Percentiles rank a stretch among this genome's conserved stretches.
These are phyloP conservation scores for Anagrus nilaparvatae DNA, from an alignment of 1,140 invertebrate genomes.

Conservation along the genomic window DNA sequence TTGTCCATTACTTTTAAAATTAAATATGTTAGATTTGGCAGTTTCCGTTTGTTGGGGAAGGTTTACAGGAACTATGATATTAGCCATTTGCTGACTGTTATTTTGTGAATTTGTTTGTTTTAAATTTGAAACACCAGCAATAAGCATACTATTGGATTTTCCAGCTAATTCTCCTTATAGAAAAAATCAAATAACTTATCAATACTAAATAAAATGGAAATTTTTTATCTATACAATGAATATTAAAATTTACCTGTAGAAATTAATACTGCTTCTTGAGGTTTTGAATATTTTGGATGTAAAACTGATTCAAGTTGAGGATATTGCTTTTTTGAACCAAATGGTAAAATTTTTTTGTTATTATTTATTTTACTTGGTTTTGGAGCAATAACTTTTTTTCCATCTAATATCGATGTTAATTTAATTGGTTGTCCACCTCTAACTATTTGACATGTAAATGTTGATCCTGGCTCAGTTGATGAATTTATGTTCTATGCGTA, in stretches of 20 bases:
- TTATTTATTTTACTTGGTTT: too few relatives aligned
- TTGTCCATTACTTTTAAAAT: conserved; percentile 38
- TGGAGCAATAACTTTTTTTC: too few relatives aligned
- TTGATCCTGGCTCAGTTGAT: too few relatives aligned
- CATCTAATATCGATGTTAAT: too few relatives aligned
- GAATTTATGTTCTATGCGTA: too few relatives aligned
- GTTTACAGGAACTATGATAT: conserved; percentile 41
- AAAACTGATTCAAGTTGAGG: too few relatives aligned
- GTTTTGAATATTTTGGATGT: too few relatives aligned
- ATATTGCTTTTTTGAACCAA: too few relatives aligned
- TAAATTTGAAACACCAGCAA: conserved; percentile 37
- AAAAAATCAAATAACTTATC: conserved; percentile 2
- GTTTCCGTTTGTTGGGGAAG: conserved; percentile 33
- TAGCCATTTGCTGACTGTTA: conserved; percentile 36
- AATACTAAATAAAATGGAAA: conserved; percentile 7
- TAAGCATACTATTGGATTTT: too few relatives aligned
- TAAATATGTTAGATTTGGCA: conserved; percentile 34
- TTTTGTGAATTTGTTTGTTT: conserved; percentile 38
- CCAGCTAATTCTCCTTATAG: neutral
- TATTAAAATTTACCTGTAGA: conserved; percentile 26
- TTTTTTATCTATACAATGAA: neutral
- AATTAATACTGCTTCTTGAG: conserved; percentile 34
- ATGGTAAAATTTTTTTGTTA: too few relatives aligned
- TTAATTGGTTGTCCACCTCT: too few relatives aligned
- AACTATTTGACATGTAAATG: too few relatives aligned